phyloP scores from a whole-genome alignment of 2,797 vertebrate species.

The Psittacula echo region DNA sequence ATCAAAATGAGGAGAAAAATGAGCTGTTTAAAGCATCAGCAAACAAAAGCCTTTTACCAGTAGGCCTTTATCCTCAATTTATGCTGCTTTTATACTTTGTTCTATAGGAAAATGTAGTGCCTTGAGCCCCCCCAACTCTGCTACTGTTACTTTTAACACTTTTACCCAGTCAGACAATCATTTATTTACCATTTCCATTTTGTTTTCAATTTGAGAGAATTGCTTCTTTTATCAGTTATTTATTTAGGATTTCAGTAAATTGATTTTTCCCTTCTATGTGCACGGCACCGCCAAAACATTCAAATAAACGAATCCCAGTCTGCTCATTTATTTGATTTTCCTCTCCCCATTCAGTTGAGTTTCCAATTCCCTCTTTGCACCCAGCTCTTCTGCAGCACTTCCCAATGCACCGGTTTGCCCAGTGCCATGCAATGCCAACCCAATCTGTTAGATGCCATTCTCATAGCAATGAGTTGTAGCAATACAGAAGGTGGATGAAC shows the following conservation, averaged over 20 bases:
- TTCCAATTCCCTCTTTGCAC: not conserved
- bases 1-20: constrained; percentile 53
- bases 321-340: too few species aligned
- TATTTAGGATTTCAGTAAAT: constrained; percentile 54
- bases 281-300: not conserved
- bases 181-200: constrained; percentile 49
- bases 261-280: constrained; percentile 43
- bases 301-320: too few species aligned
- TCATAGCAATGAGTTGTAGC: not conserved
- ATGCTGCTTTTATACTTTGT: constrained; percentile 52
- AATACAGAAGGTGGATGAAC: accelerated
- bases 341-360: too few species aligned
- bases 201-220: constrained; percentile 19
- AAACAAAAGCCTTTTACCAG: constrained; percentile 51
- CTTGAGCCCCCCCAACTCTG: constrained; percentile 8
- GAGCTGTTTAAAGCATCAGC: constrained; percentile 44
- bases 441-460: not conserved
- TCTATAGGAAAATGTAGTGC: constrained; percentile 50
- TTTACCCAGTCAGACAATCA: not conserved
- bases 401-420: accelerated
- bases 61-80: constrained; percentile 59
- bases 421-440: accelerated
- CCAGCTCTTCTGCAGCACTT: not conserved
- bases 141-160: constrained; percentile 7
- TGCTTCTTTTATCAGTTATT: constrained; percentile 55